Evolutionary conservation across 2,888 invertebrate species (phyloP), one percentile per base, ranked within the genome.

Genomic region (Acrobasis repandana): DNA sequence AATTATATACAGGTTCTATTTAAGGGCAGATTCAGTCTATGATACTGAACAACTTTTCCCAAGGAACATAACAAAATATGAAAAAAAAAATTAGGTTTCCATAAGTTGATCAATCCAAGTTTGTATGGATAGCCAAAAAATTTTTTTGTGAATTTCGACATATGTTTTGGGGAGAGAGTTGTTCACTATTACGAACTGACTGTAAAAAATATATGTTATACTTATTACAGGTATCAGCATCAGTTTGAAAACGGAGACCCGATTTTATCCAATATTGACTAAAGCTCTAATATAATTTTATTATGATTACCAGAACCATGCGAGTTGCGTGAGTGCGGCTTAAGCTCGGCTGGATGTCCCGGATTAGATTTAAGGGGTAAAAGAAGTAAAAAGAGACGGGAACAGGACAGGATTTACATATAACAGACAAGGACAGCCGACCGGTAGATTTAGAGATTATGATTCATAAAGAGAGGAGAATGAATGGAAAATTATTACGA

Each of bases 351-450:
- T 74, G 88, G 90, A 90, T 88, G 89, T 90, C 76, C 81, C 89
- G 90, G 91, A 92, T 92, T 92, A 92, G 91, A 86, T 89, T 89
- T 89, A 88, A 88, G 85, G 91, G 90, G 88, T 90, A 89, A 90
- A 88, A 88, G 86, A 87, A 86, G 82, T 81, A 75, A 82, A 90
- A 74, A 68, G 83, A 72, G 91, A 91, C 72, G 71, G 75, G 72
- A 65, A 67, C 63, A 60, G 61, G 70, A 67, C 63, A 60, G 61
- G 70, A 78, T 74, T 77, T 74, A 62, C 72, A 71, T 68, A 65
- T 64, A 67, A 67, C 66, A 80, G 83, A 90, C 73, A 83, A 78
- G 80, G 92, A 89, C 71, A 71, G 71, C 71, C 64, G 67, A 82
- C 73, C 73, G 71, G 68, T 84, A 91, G 92, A 92, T 92, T 91